Evolutionary conservation across 2,113 vertebrate species (phyloP).

Genomic region (Misgurnus mizolepis): DNA sequence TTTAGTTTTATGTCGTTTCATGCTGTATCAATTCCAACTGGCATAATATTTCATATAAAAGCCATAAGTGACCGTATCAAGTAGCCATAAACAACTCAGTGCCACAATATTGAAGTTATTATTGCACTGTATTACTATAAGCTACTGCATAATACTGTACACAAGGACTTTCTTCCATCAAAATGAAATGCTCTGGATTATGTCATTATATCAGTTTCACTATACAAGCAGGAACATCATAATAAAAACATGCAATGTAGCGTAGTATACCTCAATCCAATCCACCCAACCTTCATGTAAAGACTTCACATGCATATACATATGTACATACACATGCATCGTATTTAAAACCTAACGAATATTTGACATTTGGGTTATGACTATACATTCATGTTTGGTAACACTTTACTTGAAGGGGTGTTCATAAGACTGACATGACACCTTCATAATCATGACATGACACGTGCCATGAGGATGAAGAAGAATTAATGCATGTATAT

Average conservation of each 20-base stretch:
- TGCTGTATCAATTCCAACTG: not conserved
- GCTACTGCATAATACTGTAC: not conserved
- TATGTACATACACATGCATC: not conserved
- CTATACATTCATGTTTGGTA: not conserved
- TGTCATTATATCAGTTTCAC: not conserved
- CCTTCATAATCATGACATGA: too few relatives aligned
- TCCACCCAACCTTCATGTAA: not conserved
- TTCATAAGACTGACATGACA: too few relatives aligned
- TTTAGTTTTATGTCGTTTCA: constrained; percentile 53
- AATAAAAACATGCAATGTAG: constrained; percentile 3
- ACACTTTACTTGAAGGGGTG: too few relatives aligned
- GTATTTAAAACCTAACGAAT: not conserved
- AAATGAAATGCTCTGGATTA: not conserved
- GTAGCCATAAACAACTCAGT: constrained; percentile 25
- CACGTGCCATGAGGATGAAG: too few relatives aligned
- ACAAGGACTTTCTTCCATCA: not conserved
- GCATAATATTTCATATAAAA: constrained; percentile 13
- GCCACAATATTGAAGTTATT: constrained; percentile 16
- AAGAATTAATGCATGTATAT: too few relatives aligned
- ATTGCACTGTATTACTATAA: not conserved
- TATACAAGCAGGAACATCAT: not conserved
- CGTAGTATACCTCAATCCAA: not conserved
- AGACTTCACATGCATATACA: not conserved
- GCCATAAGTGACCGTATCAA: not conserved
- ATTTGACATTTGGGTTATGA: too few relatives aligned